These are phyloP conservation scores for Volucella inflata DNA, from an alignment of 2,888 invertebrate species.

Conservation along the genomic window DNA sequence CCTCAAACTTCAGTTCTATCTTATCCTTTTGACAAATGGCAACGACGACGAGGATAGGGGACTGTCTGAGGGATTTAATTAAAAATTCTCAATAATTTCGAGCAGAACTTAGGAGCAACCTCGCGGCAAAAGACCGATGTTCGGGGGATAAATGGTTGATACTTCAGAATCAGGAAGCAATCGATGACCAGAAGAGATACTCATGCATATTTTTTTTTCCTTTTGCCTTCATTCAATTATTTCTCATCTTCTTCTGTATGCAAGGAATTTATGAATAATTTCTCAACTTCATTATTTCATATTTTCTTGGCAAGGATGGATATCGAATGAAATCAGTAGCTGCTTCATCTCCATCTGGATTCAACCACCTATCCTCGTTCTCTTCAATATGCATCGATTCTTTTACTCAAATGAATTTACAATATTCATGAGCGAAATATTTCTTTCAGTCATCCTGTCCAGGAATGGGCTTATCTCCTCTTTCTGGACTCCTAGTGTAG, in stretches of 20 bases:
- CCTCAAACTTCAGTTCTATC: neutral
- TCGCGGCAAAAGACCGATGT: neutral
- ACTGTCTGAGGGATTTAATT: slow-evolving; percentile 45
- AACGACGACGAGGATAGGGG: neutral
- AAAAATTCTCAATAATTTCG: slow-evolving; percentile 43
- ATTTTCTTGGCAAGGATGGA: slow-evolving; percentile 2
- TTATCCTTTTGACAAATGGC: slow-evolving; percentile 15
- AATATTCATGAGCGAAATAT: slow-evolving; percentile 63
- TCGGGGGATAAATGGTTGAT: neutral
- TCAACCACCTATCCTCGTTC: neutral
- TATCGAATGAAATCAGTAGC: slow-evolving; percentile 16
- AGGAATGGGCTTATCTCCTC: neutral
- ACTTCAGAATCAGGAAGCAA: slow-evolving; percentile 45
- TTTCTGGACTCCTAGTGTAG: slow-evolving; percentile 34
- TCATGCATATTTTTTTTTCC: slow-evolving; percentile 10
- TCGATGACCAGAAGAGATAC: slow-evolving; percentile 40
- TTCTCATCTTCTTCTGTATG: neutral
- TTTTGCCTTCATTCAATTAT: slow-evolving; percentile 31
- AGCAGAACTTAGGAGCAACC: slow-evolving; percentile 14
- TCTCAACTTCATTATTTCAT: slow-evolving; percentile 25
- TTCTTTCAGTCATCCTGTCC: slow-evolving; percentile 21
- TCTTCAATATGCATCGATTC: neutral
- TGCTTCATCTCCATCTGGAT: neutral
- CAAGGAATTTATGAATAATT: slow-evolving; percentile 49
- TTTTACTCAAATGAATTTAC: slow-evolving; percentile 37